Evolutionary conservation across 2,797 vertebrate species (phyloP).

Genomic region (Acropternis orthonyx): DNA sequence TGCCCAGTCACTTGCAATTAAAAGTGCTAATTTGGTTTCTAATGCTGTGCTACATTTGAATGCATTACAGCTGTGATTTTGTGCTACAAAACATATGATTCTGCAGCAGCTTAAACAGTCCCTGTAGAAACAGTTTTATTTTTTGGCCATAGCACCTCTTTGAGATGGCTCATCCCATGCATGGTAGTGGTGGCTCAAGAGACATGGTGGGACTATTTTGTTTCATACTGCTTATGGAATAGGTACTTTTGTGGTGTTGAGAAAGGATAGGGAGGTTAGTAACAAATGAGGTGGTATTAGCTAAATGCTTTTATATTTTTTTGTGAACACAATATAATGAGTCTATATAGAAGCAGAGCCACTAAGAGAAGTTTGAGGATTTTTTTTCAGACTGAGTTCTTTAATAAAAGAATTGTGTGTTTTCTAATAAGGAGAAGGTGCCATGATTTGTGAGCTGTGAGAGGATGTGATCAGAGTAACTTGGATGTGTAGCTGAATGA

Average conservation of each 20-base stretch:
- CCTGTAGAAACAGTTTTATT: background rate
- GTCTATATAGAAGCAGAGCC: background rate
- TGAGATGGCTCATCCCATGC: background rate
- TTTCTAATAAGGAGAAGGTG: background rate
- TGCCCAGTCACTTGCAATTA: background rate
- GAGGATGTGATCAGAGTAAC: background rate
- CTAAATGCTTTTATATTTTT: background rate
- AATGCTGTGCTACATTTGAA: background rate
- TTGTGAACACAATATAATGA: background rate
- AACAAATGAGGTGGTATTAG: background rate
- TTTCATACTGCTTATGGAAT: background rate
- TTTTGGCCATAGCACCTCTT: background rate
- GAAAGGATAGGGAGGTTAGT: background rate
- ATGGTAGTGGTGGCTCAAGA: background rate
- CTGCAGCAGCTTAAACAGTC: background rate
- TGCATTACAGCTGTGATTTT: constrained; percentile 1
- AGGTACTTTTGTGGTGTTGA: background rate
- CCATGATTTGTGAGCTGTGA: background rate
- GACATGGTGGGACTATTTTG: background rate
- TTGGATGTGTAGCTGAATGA: background rate
- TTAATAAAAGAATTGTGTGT: background rate
- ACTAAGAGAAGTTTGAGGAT: background rate
- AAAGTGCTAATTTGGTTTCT: constrained; percentile 9
- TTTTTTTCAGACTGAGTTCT: background rate
- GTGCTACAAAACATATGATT: background rate